Evolutionary conservation across 2,113 vertebrate species (phyloP), one percentile per base, ranked within the genome.

Genomic region (Micromys minutus): DNA sequence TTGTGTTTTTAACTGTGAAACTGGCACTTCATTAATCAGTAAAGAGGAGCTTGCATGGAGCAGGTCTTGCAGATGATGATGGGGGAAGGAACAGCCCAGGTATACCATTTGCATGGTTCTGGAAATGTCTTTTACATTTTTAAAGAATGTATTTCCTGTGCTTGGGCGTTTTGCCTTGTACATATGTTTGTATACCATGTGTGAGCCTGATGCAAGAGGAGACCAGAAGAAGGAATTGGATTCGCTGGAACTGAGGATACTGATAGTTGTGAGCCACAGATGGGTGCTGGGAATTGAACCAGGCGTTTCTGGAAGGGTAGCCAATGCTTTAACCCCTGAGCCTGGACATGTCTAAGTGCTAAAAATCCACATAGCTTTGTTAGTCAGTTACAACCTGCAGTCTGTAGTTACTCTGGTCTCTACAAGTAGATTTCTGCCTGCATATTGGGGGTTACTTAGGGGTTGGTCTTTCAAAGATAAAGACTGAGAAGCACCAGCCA

Each of bases 1-100:
- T 98, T 98, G 98, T 97, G 97, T 97, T 87, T 98, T 97, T 97
- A 97, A 98, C 98, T 98, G 97, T 98, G 98, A 98, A 98, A 98
- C 96, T 97, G 98, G 96, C 96, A 79, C 91, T 98, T 97, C 98
- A 98, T 96, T 97, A 94, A 97, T 97, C 97, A 97, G 97, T 93
- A 95, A 96, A 98, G 98, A 98, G 98, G 98, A 98, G 92, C 96
- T 97, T 98, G 97, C 97, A 97, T 95, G 96, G 98, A 97, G 90
- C 98, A 95, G 97, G 96, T 98, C 96, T 97, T 97, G 81, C 87
- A 91, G 47, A 92, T 91, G 95, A 97, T 91, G 94, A 95, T 95
- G 95, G 90, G 93, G 94, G 96, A 97, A 89, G 92, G 95, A 97
- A 50, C 95, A 90, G 95, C 96, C 93, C 65, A 93, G 79, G 96